A percentile compares a stretch with the other conserved stretches of the same genome.
Conservation (phyloP, 2,888 invertebrate species). For the Eilema griseolum region DNA sequence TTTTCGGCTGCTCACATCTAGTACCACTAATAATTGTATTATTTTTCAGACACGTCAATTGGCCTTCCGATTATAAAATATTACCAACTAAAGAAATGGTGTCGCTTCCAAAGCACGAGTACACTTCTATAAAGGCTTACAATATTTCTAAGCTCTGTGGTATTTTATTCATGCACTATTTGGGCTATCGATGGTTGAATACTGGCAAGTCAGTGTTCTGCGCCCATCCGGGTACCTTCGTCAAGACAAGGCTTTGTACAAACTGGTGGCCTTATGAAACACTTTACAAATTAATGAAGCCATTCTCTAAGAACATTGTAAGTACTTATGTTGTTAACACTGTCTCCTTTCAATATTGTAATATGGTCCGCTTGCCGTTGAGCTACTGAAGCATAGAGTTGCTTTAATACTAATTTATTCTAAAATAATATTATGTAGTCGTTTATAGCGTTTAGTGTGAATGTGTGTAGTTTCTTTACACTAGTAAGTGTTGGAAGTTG, state of each 20-base stretch:
- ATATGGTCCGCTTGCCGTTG: background rate
- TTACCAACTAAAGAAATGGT: slow-evolving; percentile 86
- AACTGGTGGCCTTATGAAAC: slow-evolving; percentile 95
- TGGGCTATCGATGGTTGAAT: slow-evolving; percentile 90
- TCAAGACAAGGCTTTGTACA: slow-evolving; percentile 91
- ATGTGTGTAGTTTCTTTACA: background rate
- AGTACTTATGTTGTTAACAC: slow-evolving; percentile 59
- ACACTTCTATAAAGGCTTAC: slow-evolving; percentile 94
- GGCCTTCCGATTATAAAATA: slow-evolving; percentile 62
- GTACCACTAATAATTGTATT: background rate
- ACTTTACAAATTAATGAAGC: slow-evolving; percentile 92
- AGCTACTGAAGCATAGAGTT: background rate
- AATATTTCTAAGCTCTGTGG: slow-evolving; percentile 96
- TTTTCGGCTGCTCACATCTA: too few species aligned
- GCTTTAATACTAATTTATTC: too few species aligned
- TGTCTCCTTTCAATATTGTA: background rate
- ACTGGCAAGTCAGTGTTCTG: slow-evolving; percentile 91
- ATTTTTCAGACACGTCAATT: slow-evolving; percentile 67
- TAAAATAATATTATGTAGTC: too few species aligned
- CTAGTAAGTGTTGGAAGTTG: background rate
- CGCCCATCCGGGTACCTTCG: slow-evolving; percentile 96
- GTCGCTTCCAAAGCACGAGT: slow-evolving; percentile 90
- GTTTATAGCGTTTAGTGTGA: background rate
- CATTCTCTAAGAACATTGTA: slow-evolving; percentile 97
- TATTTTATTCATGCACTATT: slow-evolving; percentile 87